Base-by-base conservation (phyloP, 2,113 vertebrate species). In the Apteryx mantelli region DNA sequence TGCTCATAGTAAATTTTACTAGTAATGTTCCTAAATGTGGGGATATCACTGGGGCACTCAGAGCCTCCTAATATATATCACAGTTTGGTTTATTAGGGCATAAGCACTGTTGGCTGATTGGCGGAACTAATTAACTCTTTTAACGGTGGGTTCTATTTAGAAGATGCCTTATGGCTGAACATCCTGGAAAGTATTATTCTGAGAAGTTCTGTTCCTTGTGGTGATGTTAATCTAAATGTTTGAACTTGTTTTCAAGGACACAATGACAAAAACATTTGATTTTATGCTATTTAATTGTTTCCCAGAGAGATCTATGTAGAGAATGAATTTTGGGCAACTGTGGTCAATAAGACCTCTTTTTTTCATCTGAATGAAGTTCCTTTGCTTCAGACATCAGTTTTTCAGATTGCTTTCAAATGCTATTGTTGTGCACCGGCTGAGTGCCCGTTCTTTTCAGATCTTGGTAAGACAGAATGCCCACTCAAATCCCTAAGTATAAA, bases 51-150 rank as follows among this genome's bases (percentile, higher is more conserved):
- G 44, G 1, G 6, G 34, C 30, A 73, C 44, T 83, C 58, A 74
- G 20, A 86, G 24, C 28, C 36, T 94, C 63, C 36, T 74, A 75
- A 82, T 46, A 82, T 9, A 50, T 34, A 55, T 66, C n/a, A 78
- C 8, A 36, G 28, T 80, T 80, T 42, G 25, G 40, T 77, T 96
- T 86, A 66, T 80, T 89, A 80, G 44, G 50, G n/a, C 58, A 90
- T n/a, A 30, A 52, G 38, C 44, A 88, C 32, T 50, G 32, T 53
- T 88, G 73, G 58, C 48, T 77, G 89, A 53, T 60, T 88, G 56
- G 70, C 48, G 93, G 70, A 91, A 76, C n/a, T 75, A 81, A 87
- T 87, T 60, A 87, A 38, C 17, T 32, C 42, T 94, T 94, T 76
- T 76, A 85, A 80, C 58, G 91, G 36, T 60, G 79, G 44, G 15